A percentile compares a stretch with the other conserved stretches of the same genome.
Conservation (phyloP, 2,113 vertebrate species). For the Muscicapa adusta region DNA sequence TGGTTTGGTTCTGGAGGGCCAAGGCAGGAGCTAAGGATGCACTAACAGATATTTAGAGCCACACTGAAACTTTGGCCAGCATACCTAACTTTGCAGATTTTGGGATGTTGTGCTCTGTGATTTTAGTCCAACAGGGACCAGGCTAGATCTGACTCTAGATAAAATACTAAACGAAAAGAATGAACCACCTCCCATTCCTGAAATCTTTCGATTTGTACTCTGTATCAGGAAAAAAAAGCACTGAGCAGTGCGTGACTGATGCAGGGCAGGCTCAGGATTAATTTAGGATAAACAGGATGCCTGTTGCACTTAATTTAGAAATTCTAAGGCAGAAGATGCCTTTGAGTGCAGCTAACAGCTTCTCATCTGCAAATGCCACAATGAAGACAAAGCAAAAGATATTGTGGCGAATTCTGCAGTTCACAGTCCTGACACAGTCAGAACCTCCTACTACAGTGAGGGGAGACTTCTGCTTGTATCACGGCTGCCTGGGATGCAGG, state of each 20-base stretch:
- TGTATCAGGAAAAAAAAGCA: background rate
- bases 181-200: background rate
- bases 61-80: background rate
- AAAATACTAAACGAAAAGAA: background rate
- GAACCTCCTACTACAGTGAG: background rate
- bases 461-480: background rate
- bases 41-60: background rate
- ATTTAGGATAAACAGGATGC: constrained; percentile 23
- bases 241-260: background rate
- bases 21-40: background rate
- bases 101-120: background rate
- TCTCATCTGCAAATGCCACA: constrained; percentile 29
- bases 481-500: background rate
- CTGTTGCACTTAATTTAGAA: background rate
- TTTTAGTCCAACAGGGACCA: background rate
- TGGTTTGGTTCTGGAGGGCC: background rate
- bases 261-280: background rate
- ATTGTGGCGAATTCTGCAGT: constrained; percentile 32
- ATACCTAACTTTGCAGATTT: background rate
- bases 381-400: constrained; percentile 35
- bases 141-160: background rate
- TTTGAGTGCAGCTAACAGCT: background rate
- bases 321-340: background rate
- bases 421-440: constrained; percentile 26
- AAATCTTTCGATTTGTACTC: background rate